These are phyloP conservation scores for Machimus rusticus DNA, from an alignment of 2,888 invertebrate genomes.

Conservation along the genomic window DNA sequence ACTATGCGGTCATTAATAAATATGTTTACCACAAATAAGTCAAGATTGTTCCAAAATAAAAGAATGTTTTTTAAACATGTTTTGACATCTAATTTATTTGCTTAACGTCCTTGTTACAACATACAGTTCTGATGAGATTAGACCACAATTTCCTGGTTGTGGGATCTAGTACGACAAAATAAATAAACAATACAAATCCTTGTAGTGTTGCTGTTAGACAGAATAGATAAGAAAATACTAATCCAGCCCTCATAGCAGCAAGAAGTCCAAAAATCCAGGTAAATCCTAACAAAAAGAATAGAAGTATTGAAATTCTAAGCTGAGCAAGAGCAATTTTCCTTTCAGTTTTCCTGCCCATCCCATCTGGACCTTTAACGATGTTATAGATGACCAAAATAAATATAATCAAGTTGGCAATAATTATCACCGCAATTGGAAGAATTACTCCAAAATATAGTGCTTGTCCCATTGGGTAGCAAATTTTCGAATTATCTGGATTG, in stretches of 20 bases:
- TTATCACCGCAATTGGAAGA: constrained; percentile 66
- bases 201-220: constrained; percentile 71
- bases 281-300: constrained; percentile 69
- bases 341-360: constrained; percentile 62
- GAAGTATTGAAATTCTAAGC: constrained; percentile 66
- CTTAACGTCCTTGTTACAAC: background rate
- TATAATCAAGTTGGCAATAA: constrained; percentile 65
- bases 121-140: constrained; percentile 44
- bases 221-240: constrained; percentile 69
- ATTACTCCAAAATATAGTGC: constrained; percentile 65
- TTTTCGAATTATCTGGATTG: constrained; percentile 53
- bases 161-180: constrained; percentile 68
- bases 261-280: constrained; percentile 71
- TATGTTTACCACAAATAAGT: too few relatives aligned
- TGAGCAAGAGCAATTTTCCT: constrained; percentile 61
- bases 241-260: constrained; percentile 64
- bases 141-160: constrained; percentile 66
- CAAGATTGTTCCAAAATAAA: background rate
- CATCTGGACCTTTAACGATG: constrained; percentile 65
- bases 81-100: background rate
- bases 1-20: too few relatives aligned
- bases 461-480: constrained; percentile 68
- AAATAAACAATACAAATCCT: constrained; percentile 70
- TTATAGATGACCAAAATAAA: constrained; percentile 67
- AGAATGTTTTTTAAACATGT: background rate